Conservation (phyloP, 2,113 vertebrate species). For the Cranoglanis bouderius region DNA sequence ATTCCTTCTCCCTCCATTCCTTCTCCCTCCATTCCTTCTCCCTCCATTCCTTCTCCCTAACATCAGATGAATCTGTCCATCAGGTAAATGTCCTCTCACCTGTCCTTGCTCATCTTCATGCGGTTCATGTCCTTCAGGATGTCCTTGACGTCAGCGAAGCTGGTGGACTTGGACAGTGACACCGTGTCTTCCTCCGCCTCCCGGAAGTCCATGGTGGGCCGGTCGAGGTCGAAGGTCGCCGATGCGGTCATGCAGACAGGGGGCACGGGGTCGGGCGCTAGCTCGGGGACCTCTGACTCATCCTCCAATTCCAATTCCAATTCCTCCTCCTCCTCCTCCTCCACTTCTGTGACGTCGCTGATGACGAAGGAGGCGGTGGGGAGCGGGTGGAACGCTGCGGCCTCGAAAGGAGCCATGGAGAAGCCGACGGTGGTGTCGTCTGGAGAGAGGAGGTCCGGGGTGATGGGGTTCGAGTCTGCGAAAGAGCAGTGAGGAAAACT, state of each 20-base stretch:
- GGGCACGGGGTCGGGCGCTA: conserved; percentile 80
- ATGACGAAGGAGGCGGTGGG: conserved; percentile 90
- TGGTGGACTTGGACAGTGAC: conserved; percentile 96
- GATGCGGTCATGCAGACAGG: conserved; percentile 85
- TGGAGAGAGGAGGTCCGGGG: conserved; percentile 90
- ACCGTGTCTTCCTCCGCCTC: conserved; percentile 90
- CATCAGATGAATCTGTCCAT: background rate
- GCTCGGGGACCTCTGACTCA: conserved; percentile 82
- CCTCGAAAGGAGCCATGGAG: conserved; percentile 89
- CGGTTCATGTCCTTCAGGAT: conserved; percentile 97
- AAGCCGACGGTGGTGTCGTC: conserved; percentile 91
- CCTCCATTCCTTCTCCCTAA: background rate
- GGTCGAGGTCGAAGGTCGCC: conserved; percentile 83
- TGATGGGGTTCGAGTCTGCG: conserved; percentile 86
- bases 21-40: background rate
- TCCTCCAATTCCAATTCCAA: conserved; percentile 80
- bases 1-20: background rate
- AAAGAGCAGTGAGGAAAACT: conserved; percentile 15
- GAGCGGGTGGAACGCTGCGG: conserved; percentile 82
- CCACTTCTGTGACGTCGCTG: conserved; percentile 91
- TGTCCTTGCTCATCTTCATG: conserved; percentile 95
- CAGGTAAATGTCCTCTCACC: conserved; percentile 67
- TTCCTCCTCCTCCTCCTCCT: conserved; percentile 79
- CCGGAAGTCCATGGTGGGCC: conserved; percentile 82
- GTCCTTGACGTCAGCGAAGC: conserved; percentile 98